Percentiles rank a stretch among this genome's conserved stretches.
These are phyloP conservation scores for Caenorhabditis inopinata DNA, from an alignment of 1,140 invertebrate species.

Conservation along the genomic window DNA sequence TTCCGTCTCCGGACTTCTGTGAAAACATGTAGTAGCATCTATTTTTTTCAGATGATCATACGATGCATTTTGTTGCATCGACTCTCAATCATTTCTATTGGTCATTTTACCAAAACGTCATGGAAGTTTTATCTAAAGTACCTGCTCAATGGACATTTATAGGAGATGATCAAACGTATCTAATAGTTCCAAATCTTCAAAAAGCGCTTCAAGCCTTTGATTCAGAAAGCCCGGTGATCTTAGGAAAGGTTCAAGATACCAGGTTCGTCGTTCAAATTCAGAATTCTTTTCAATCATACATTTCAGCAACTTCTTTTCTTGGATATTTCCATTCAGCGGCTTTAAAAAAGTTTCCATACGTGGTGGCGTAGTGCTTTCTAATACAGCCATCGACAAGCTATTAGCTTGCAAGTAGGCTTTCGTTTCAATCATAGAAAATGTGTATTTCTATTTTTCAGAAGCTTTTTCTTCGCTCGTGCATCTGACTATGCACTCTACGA, in stretches of 20 bases:
- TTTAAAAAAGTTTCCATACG: conserved; percentile 3
- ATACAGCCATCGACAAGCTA: conserved; percentile 3
- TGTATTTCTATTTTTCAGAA: background rate
- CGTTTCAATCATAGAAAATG: background rate
- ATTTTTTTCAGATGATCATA: background rate
- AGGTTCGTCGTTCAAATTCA: background rate
- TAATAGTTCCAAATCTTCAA: conserved; percentile 3
- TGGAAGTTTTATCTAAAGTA: conserved; percentile 1
- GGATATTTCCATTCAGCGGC: background rate
- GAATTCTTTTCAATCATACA: no score
- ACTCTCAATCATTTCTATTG: conserved; percentile 1
- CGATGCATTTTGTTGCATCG: background rate
- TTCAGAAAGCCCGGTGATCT: background rate
- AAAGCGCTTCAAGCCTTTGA: background rate
- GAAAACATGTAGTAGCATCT: no score
- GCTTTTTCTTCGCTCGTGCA: background rate
- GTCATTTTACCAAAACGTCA: background rate
- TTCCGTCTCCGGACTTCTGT: no score
- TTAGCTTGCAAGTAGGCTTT: background rate
- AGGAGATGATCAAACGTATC: conserved; percentile 8
- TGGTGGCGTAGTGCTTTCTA: background rate
- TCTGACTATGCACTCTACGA: background rate
- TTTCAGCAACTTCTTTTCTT: background rate
- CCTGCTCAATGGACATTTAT: conserved; percentile 4
- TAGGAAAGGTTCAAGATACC: background rate